A percentile compares a stretch with the other conserved stretches of the same genome.
Evolutionary conservation across 2,797 vertebrate genomes (phyloP).

Genomic region (Megalops cyprinoides): DNA sequence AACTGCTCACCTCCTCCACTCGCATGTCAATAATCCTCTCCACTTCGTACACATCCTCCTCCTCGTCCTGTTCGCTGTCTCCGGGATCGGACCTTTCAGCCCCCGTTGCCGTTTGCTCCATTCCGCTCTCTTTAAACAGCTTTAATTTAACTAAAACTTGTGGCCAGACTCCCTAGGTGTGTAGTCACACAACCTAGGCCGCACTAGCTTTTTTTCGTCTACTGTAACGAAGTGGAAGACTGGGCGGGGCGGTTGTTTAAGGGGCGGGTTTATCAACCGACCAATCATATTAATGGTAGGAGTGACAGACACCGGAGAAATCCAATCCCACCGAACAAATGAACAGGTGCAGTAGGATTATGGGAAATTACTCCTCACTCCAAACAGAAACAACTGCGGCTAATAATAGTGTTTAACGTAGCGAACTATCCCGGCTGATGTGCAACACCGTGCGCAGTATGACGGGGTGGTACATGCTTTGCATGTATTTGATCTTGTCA

Average conservation of each 20-base stretch:
- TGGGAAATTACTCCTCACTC: background rate
- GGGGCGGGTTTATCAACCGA: background rate
- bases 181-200: background rate
- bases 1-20: constrained; percentile 81
- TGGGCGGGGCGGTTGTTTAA: background rate
- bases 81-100: constrained; percentile 64
- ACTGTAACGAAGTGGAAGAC: background rate
- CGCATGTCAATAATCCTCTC: constrained; percentile 94
- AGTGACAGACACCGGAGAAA: background rate
- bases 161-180: background rate
- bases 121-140: background rate
- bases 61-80: constrained; percentile 84
- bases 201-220: constrained; percentile 13
- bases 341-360: constrained; percentile 5
- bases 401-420: too few relatives aligned
- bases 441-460: too few relatives aligned
- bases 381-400: constrained; percentile 5
- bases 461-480: too few relatives aligned
- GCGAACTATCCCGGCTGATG: too few relatives aligned
- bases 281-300: background rate
- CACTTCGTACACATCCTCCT: constrained; percentile 92
- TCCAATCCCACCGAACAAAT: background rate
- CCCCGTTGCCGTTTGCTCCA: constrained; percentile 58
- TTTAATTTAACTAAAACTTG: background rate
- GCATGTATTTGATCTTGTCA: too few relatives aligned